Conservation (phyloP, 2,113 vertebrate species). For the Microcebus jonahi region DNA sequence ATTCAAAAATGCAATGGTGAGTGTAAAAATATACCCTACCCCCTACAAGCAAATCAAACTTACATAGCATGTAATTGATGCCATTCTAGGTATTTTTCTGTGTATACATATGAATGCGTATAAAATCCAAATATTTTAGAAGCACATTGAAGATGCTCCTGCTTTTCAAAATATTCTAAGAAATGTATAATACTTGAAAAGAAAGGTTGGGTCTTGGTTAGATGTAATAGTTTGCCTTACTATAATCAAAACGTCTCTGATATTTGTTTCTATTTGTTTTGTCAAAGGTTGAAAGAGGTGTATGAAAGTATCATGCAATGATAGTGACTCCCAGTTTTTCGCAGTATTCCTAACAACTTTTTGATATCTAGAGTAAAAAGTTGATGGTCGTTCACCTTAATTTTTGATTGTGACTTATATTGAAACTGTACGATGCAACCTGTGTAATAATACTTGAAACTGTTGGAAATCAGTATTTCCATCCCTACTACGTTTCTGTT, state of each 20-base stretch:
- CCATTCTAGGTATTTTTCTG: neutral
- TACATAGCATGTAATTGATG: neutral
- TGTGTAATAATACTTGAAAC: neutral
- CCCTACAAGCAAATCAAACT: neutral
- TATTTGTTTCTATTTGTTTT: slow-evolving; percentile 23
- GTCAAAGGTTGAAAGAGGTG: neutral
- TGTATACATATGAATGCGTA: neutral
- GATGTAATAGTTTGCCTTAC: neutral
- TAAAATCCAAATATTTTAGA: neutral
- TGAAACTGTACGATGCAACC: neutral
- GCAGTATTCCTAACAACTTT: neutral
- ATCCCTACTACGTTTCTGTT: neutral
- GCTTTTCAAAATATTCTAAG: neutral
- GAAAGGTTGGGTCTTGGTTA: neutral
- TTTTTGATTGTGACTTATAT: neutral
- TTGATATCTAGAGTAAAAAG: neutral
- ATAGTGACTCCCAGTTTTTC: neutral
- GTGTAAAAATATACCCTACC: neutral
- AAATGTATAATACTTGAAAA: neutral
- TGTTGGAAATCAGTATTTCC: neutral
- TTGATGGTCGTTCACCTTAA: neutral
- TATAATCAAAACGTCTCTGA: neutral
- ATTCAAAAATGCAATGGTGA: neutral
- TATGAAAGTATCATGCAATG: neutral
- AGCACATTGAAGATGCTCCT: neutral